These are phyloP conservation scores for Staurois parvus DNA, from an alignment of 2,797 vertebrate genomes.

Conservation along the genomic window DNA sequence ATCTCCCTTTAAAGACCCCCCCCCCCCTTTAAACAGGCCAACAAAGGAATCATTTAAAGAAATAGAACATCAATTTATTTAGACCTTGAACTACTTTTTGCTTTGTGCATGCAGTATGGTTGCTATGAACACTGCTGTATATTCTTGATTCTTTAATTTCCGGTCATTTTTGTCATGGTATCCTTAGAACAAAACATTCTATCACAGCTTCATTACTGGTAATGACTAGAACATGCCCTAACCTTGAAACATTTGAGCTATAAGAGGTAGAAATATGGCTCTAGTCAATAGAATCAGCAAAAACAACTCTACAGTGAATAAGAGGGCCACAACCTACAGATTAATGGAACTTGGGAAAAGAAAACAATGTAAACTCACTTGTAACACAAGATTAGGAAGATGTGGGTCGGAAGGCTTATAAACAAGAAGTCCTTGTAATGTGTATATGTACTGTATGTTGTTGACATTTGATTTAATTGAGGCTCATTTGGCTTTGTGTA, in stretches of 20 bases:
- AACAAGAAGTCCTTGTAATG: not conserved
- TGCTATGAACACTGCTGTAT: not conserved
- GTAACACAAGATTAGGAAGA: not conserved
- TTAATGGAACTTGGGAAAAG: not conserved
- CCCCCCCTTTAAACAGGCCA: too few species aligned
- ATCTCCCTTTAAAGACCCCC: too few species aligned
- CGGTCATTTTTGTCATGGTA: not conserved
- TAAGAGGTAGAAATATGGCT: not conserved
- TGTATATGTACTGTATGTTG: not conserved
- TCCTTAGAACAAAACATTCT: not conserved
- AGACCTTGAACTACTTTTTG: constrained; percentile 14
- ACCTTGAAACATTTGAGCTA: constrained; percentile 12
- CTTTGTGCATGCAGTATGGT: not conserved
- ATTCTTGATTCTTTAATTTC: not conserved
- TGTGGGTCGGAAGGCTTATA: not conserved
- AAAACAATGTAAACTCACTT: not conserved
- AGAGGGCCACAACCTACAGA: not conserved
- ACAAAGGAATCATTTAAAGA: not conserved
- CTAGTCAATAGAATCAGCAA: not conserved
- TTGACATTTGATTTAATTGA: not conserved
- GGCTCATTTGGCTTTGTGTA: not conserved
- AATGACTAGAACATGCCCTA: not conserved
- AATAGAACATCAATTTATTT: not conserved
- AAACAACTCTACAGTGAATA: not conserved
- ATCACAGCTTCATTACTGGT: not conserved